Evolutionary conservation across 2,113 vertebrate species (phyloP).

Genomic region (Coreoperca whiteheadi): DNA sequence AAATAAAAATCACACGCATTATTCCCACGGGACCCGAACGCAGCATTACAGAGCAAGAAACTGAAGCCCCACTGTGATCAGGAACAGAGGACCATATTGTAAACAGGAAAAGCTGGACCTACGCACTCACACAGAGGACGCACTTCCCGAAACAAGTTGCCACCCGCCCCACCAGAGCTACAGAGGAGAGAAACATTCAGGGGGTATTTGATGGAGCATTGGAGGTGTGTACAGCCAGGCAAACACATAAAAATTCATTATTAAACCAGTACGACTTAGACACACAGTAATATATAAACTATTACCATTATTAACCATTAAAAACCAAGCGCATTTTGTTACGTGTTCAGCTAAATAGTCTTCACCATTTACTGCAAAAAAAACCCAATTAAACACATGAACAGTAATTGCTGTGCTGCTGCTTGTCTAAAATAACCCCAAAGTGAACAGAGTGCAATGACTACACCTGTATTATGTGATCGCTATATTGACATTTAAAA

Average conservation of each 20-base stretch:
- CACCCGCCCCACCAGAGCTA: background rate
- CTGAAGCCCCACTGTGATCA: slow-evolving; percentile 18
- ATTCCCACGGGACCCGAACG: background rate
- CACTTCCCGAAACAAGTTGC: slow-evolving; percentile 38
- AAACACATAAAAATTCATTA: background rate
- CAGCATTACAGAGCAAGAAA: slow-evolving; percentile 6
- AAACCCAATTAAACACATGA: no score
- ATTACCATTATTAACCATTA: background rate
- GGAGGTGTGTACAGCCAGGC: background rate
- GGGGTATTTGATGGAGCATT: background rate
- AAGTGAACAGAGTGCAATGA: no score
- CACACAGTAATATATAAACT: background rate
- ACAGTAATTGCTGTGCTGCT: no score
- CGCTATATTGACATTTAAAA: no score
- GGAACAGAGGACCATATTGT: slow-evolving; percentile 40
- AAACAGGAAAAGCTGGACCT: slow-evolving; percentile 63
- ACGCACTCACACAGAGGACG: slow-evolving; percentile 22
- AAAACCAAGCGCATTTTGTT: background rate
- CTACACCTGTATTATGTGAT: no score
- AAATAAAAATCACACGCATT: background rate
- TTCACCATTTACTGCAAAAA: no score
- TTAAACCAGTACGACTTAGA: background rate
- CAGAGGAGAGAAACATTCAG: background rate
- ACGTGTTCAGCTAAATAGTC: no score
- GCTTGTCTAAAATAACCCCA: no score